Evolutionary conservation across 2,797 vertebrate genomes (phyloP), one percentile per base, ranked within the genome.

Genomic region (Sebastes goodei): DNA sequence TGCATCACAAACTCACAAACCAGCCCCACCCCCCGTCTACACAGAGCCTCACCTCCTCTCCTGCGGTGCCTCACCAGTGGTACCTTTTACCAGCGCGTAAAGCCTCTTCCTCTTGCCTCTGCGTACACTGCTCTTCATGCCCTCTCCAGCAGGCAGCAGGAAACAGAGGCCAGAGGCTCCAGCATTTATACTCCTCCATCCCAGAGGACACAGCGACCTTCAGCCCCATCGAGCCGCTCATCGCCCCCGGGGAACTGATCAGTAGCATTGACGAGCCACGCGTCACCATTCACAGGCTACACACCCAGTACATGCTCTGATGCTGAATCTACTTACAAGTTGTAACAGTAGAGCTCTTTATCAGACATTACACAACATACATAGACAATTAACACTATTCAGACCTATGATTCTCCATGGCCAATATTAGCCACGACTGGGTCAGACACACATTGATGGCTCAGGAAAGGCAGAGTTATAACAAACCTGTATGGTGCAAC

Each of bases 131-230:
- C 80, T 91, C 88, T 74, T 92, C 87, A 87, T 74, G 66, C 83
- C 85, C 76, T n/a, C 67, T 82, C 74, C 78, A 83, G 35, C 78
- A 67, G 78, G 72, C 75, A 77, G 81, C 35, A 14, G 79, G 67
- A 67, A 71, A 71, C 66, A 23, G 35, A 74, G 74, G 72, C 33
- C 68, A 57, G 68, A 12, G 35, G 77, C 74, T 76, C 3, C 29
- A 27, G 84, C 84, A 71, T 95, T 95, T 96, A 96, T 96, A 96
- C 15, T 20, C 52, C n/a, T 62, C 84, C 73, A 25, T 60, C 75
- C 81, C 86, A 86, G 66, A 92, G 95, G 94, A 92, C 92, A 42
- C 80, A 0, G 69, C 8, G 93, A 85, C 96, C 95, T 96, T 96
- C 92, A 93, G 69, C 75, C 64, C 72, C 77, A 95, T 93, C 20